Base-by-base conservation (phyloP, 2,797 vertebrate species). In the Scomberomorus guttatus region DNA sequence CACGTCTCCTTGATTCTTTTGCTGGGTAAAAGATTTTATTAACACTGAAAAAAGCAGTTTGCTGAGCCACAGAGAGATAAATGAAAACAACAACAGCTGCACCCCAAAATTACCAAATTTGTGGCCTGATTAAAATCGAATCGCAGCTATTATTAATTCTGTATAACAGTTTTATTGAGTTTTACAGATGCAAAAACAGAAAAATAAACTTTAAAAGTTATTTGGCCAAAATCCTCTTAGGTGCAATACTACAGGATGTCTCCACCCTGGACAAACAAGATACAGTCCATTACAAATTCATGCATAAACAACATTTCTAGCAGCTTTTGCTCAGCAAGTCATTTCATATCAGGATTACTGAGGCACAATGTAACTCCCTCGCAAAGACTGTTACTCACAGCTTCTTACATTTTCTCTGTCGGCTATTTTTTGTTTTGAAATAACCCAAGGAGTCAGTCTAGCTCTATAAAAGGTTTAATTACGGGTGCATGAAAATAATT, bases 251-350 rank as follows among this genome's bases (percentile, higher is more conserved):
- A 34, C 46, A 51, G 54, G 55, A 76, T 67, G 66, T 59, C 56
- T 15, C 6, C 39, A 14, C 46, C 18, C 34, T 39, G 37, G 48
- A 72, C 55, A 55, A 55, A 62, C 57, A 24, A 50, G 55, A 76
- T 60, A 27, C 61, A 74, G 54, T 8, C 39, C 39, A 67, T 67
- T 48, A 52, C 25, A 71, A 61, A 81, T 66, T 74, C 32, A 79
- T 81, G 32, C 55, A 63, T 77, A 48, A 75, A 75, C 69, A 79
- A 58, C 52, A 66, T 72, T 55, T 79, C 20, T 55, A 4, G 22
- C 74, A 73, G 70, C 58, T 50, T 81, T 55, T 74, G 72, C 71
- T 65, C 52, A 37, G 64, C 58, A 44, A 54, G 62, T 58, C n/a
- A 79, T 57, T 84, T 72, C 44, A 51, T 9, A 48, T 71, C 37